phyloP scores from a whole-genome alignment of 1,140 invertebrate genomes.

The Colletes gigas region DNA sequence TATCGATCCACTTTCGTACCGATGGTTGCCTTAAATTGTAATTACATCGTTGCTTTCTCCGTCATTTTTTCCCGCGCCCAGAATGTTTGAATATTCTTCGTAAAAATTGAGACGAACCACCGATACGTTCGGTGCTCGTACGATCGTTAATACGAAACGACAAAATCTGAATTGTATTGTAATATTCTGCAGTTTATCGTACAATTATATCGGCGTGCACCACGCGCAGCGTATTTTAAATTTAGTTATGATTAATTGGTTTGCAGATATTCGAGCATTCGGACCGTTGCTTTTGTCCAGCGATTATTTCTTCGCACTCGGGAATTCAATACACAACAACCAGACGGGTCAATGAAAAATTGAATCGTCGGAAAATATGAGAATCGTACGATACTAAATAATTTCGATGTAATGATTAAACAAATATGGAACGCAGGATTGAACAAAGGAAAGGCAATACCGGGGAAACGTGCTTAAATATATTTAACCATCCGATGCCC shows the following conservation, averaged over 20 bases:
- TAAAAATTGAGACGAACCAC: not conserved
- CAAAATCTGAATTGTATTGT: too few species aligned
- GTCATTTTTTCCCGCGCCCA: not conserved
- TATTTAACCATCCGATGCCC: too few species aligned
- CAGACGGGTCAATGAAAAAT: not conserved
- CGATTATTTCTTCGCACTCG: not conserved
- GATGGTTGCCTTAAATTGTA: conserved; percentile 26
- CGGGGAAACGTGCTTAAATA: too few species aligned
- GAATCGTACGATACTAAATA: not conserved
- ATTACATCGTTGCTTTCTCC: not conserved
- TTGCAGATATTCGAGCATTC: not conserved
- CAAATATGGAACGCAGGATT: not conserved
- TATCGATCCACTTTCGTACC: conserved; percentile 18
- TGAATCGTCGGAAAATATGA: not conserved
- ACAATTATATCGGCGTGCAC: conserved; percentile 1
- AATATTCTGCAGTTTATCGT: not conserved
- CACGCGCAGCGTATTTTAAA: not conserved
- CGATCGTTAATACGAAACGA: too few species aligned
- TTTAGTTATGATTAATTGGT: conserved; percentile 9
- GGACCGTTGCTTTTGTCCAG: not conserved
- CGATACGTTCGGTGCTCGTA: not conserved
- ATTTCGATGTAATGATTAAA: not conserved
- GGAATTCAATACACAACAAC: not conserved
- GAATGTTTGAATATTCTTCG: not conserved
- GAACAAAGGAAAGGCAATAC: not conserved